Conservation (phyloP, 1,140 invertebrate genomes). For the Maconellicoccus hirsutus region DNA sequence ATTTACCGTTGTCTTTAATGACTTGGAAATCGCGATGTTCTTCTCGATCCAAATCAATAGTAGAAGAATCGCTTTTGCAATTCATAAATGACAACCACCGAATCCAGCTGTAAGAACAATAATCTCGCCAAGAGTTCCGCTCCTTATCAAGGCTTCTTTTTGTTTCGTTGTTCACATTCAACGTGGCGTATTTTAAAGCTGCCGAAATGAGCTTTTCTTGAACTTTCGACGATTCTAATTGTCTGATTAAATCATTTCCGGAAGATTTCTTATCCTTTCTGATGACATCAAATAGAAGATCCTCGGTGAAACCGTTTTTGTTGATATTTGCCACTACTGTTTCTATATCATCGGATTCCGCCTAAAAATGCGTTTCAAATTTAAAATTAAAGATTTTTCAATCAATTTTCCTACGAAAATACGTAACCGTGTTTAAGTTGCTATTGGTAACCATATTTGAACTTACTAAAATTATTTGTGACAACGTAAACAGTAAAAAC, state of each 20-base stretch:
- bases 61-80: background rate
- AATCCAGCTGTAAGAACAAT: slow-evolving; percentile 24
- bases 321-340: background rate
- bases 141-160: background rate
- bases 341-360: background rate
- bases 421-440: too few relatives aligned
- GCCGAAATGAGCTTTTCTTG: background rate
- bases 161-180: background rate
- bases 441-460: too few relatives aligned
- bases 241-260: background rate
- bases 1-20: background rate
- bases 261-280: background rate
- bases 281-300: background rate
- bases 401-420: too few relatives aligned
- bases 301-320: background rate
- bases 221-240: background rate
- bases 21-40: background rate
- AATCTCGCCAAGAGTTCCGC: background rate
- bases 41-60: background rate
- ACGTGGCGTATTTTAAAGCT: background rate
- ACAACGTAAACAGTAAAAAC: too few relatives aligned
- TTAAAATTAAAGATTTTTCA: too few relatives aligned
- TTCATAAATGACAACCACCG: slow-evolving; percentile 26
- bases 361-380: too few relatives aligned
- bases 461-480: too few relatives aligned